Percentiles rank a stretch among this genome's conserved stretches.
These are phyloP conservation scores for Tortricodes alternella DNA, from an alignment of 2,888 invertebrate genomes.

Conservation along the genomic window DNA sequence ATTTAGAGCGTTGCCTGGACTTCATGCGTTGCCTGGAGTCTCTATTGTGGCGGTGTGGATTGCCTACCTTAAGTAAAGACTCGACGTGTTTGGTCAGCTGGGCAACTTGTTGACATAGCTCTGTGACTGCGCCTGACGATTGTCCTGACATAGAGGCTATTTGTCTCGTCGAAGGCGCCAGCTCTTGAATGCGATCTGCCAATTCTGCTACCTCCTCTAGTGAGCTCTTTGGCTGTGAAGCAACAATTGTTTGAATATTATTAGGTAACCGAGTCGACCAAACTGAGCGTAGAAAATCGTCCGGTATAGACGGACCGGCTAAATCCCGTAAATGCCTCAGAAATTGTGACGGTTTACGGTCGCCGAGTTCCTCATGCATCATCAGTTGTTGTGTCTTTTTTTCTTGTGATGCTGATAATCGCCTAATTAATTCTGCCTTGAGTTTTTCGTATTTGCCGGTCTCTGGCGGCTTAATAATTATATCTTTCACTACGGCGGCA, in stretches of 20 bases:
- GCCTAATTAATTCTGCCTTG: background rate
- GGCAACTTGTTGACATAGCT: background rate
- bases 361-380: background rate
- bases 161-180: background rate
- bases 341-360: background rate
- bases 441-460: too few relatives aligned
- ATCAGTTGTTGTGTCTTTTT: background rate
- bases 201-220: background rate
- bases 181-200: background rate
- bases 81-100: too few relatives aligned
- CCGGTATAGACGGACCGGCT: background rate
- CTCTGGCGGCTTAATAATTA: too few relatives aligned
- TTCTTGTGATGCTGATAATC: background rate
- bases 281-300: background rate
- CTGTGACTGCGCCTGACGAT: background rate
- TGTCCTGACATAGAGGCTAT: background rate
- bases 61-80: too few relatives aligned
- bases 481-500: too few relatives aligned
- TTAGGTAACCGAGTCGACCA: too few relatives aligned
- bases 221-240: too few relatives aligned
- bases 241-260: too few relatives aligned
- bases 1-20: too few relatives aligned
- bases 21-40: too few relatives aligned
- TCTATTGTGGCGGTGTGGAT: too few relatives aligned
- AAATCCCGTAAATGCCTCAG: background rate